These are phyloP conservation scores for Aurelia aurita DNA, from an alignment of 30 jellyfish, hydroid and myxozoan genomes.

Conservation along the genomic window DNA sequence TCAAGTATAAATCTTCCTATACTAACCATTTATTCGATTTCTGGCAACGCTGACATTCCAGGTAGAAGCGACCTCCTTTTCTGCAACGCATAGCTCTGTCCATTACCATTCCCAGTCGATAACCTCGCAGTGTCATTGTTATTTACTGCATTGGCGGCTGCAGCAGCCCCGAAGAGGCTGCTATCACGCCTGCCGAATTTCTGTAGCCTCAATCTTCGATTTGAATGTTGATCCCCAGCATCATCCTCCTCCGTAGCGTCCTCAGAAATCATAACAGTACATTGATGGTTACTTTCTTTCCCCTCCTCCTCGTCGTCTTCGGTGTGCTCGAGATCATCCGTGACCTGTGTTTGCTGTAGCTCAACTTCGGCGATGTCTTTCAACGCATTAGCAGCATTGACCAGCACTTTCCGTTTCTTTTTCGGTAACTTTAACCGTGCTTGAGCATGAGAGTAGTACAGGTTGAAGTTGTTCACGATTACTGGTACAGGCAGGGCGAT, in stretches of 20 bases:
- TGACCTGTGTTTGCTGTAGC: conserved; percentile 60
- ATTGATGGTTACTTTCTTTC: conserved; percentile 43
- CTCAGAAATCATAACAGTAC: conserved; percentile 41
- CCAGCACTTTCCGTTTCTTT: conserved; percentile 89
- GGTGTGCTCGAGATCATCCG: conserved; percentile 50
- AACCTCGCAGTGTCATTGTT: conserved; percentile 42
- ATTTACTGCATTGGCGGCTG: conserved; percentile 16
- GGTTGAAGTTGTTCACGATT: conserved; percentile 90
- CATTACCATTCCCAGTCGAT: conserved; percentile 45
- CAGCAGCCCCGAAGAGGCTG: conserved; percentile 66
- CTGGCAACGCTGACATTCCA: conserved; percentile 82
- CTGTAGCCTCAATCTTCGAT: conserved; percentile 69
- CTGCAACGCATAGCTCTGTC: conserved; percentile 71
- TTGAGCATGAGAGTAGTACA: conserved; percentile 96
- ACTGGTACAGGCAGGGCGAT: conserved; percentile 99
- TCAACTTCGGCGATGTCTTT: conserved; percentile 77
- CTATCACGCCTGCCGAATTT: conserved; percentile 84
- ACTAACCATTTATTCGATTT: conserved; percentile 28
- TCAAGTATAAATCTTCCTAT: no score
- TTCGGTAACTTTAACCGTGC: conserved; percentile 95
- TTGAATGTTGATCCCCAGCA: conserved; percentile 37
- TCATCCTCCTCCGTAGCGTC: conserved; percentile 17
- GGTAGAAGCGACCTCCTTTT: conserved; percentile 90
- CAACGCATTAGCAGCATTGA: conserved; percentile 94
- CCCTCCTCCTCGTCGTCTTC: conserved; percentile 49